A percentile compares a stretch with the other conserved stretches of the same genome.
These are phyloP conservation scores for Dipodomys merriami DNA, from an alignment of 2,113 vertebrate species.

Conservation along the genomic window DNA sequence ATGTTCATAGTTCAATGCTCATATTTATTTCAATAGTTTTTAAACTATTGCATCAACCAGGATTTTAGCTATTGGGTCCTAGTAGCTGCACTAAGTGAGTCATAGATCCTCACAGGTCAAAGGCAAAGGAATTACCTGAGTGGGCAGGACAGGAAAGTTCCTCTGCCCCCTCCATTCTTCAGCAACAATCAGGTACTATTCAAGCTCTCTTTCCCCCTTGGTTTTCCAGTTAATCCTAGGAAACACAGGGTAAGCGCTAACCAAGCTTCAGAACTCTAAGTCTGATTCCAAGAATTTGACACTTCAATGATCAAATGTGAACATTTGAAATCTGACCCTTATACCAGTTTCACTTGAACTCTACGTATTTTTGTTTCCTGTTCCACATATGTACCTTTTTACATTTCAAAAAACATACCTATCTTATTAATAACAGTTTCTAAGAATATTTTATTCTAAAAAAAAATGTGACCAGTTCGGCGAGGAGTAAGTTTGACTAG, in stretches of 20 bases:
- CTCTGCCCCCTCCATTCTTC: neutral
- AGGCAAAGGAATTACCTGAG: neutral
- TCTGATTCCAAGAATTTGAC: constrained; percentile 49
- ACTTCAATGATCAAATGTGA: neutral
- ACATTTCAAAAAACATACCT: neutral
- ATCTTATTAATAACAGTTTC: neutral
- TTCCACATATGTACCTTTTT: neutral
- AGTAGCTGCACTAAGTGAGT: neutral
- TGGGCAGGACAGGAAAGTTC: neutral
- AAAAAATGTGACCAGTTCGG: neutral
- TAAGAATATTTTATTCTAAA: constrained; percentile 23
- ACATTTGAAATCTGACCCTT: neutral
- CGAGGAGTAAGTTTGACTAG: neutral
- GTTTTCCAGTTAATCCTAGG: neutral
- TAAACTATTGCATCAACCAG: neutral
- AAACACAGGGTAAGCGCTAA: neutral
- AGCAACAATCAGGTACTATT: neutral
- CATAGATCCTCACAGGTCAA: neutral
- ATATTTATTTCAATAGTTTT: constrained; percentile 2
- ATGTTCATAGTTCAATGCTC: neutral
- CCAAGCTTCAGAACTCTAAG: constrained; percentile 22
- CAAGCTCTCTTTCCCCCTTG: neutral
- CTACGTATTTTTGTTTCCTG: neutral
- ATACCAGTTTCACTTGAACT: neutral
- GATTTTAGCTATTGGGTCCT: neutral